Conservation (phyloP, 2,888 invertebrate genomes). For the Anoplius nigerrimus region DNA sequence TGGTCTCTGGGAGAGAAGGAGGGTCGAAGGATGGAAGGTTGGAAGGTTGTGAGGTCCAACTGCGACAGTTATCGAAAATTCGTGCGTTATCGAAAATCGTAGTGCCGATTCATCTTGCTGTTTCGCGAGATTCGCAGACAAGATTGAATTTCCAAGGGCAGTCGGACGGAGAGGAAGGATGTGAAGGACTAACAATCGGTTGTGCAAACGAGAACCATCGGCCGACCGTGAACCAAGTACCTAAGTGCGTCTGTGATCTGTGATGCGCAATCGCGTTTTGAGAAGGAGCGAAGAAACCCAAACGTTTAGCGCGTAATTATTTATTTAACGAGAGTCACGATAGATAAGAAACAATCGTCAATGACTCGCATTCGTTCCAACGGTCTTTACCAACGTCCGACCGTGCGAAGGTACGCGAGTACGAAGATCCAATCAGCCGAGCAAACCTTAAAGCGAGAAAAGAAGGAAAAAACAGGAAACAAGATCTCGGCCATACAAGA, state of each 20-base stretch:
- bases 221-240: conserved; percentile 63
- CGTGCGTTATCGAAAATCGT: no score
- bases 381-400: not conserved
- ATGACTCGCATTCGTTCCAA: not conserved
- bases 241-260: conserved; percentile 71
- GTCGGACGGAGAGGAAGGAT: not conserved
- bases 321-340: conserved; percentile 47
- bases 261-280: conserved; percentile 40
- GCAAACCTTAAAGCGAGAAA: not conserved
- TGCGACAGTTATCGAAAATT: no score
- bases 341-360: conserved; percentile 25
- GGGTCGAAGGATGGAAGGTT: no score
- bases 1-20: no score
- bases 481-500: conserved; percentile 40
- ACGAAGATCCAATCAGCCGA: not conserved
- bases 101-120: no score
- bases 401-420: not conserved
- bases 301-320: conserved; percentile 32
- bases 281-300: conserved; percentile 37
- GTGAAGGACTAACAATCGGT: not conserved
- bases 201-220: conserved; percentile 8
- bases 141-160: no score
- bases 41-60: no score
- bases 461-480: no score
- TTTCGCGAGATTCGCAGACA: not conserved